phyloP scores from a whole-genome alignment of 2,888 invertebrate species.

The Micropterix aruncella region DNA sequence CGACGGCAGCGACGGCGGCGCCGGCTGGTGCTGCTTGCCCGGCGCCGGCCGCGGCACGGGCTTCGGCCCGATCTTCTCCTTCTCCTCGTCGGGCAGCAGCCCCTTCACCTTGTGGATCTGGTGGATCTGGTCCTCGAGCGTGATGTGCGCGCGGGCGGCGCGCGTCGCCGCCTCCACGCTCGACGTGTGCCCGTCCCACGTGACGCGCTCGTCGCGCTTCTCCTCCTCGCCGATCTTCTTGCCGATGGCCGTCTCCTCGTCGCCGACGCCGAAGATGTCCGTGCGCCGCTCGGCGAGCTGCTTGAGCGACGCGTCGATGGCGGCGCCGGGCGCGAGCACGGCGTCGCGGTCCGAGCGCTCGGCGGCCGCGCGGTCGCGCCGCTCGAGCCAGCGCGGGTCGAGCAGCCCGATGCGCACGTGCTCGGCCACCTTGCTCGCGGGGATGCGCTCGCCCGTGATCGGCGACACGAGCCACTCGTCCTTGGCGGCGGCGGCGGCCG shows the following conservation, averaged over 20 bases:
- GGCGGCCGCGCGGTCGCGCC: constrained; percentile 84
- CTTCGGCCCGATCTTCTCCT: constrained; percentile 92
- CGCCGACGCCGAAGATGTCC: constrained; percentile 98
- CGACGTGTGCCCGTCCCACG: constrained; percentile 97
- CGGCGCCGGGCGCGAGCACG: constrained; percentile 49
- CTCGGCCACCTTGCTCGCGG: constrained; percentile 92
- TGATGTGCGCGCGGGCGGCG: constrained; percentile 89
- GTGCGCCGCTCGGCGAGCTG: constrained; percentile 97
- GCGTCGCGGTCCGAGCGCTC: constrained; percentile 78
- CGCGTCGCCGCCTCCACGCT: constrained; percentile 92
- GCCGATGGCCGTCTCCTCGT: constrained; percentile 98
- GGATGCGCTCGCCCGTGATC: constrained; percentile 95
- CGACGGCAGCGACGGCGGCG: constrained; percentile 17
- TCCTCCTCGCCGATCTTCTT: constrained; percentile 93
- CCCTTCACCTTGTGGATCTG: constrained; percentile 96
- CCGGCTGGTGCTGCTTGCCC: constrained; percentile 6
- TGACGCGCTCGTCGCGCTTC: constrained; percentile 78
- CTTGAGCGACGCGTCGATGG: constrained; percentile 93
- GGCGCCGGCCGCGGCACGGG: constrained; percentile 33
- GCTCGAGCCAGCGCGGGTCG: constrained; percentile 97
- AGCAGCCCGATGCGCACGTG: constrained; percentile 94
- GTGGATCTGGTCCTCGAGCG: constrained; percentile 92
- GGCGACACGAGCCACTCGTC: constrained; percentile 95
- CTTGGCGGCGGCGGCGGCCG: constrained; percentile 18
- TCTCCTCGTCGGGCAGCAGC: constrained; percentile 86